These are phyloP conservation scores for Dreissena polymorpha DNA, from an alignment of 1,140 invertebrate species.

Conservation along the genomic window DNA sequence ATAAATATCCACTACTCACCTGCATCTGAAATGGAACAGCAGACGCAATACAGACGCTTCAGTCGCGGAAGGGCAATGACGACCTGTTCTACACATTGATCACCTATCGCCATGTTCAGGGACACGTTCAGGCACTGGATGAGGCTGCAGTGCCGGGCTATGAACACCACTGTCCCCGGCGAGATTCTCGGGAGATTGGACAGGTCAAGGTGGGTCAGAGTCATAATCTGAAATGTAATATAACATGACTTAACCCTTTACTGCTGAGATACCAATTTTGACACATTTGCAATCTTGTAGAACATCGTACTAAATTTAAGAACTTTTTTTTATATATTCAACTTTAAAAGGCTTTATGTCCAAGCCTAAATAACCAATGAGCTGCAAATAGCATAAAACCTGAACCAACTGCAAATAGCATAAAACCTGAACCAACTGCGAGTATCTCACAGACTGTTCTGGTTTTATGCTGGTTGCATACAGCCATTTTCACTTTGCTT, in stretches of 20 bases:
- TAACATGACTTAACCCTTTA: not conserved
- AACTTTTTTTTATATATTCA: no score
- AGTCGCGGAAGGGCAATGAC: slow-evolving; percentile 57
- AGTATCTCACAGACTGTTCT: no score
- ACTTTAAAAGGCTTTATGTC: no score
- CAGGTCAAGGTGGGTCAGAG: slow-evolving; percentile 66
- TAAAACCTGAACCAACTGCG: no score
- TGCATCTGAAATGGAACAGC: slow-evolving; percentile 69
- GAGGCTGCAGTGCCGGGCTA: slow-evolving; percentile 60
- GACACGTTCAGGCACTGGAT: slow-evolving; percentile 70
- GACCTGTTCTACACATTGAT: slow-evolving; percentile 61
- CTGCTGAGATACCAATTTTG: not conserved
- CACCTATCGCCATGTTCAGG: slow-evolving; percentile 66
- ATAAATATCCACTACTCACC: slow-evolving; percentile 52
- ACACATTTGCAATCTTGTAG: no score
- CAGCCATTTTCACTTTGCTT: no score
- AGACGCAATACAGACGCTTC: slow-evolving; percentile 67
- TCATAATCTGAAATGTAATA: slow-evolving; percentile 61
- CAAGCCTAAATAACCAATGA: no score
- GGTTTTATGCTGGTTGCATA: no score
- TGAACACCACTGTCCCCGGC: slow-evolving; percentile 53
- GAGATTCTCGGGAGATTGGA: slow-evolving; percentile 65
- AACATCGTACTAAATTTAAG: no score
- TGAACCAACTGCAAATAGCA: no score
- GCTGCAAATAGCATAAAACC: no score